A percentile compares a stretch with the other conserved stretches of the same genome.
Conservation (phyloP, 1,140 invertebrate species). For the Metaphire vulgaris region DNA sequence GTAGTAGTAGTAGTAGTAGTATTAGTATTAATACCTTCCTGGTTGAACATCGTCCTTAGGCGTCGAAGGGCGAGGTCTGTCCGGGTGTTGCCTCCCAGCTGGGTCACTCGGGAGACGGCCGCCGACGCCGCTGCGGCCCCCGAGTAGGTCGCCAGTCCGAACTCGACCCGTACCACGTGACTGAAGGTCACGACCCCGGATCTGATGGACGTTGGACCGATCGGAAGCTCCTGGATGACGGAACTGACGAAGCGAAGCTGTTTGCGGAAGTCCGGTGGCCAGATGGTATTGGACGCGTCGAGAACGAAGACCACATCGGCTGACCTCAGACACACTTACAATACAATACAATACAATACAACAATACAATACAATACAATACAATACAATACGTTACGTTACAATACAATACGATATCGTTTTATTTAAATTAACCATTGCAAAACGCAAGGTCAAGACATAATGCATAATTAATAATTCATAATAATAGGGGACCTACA, state of each 20-base stretch:
- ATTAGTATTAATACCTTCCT: no score
- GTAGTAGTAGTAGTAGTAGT: no score
- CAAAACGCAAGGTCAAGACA: no score
- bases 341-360: background rate
- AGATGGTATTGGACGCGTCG: conserved; percentile 43
- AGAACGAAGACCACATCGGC: conserved; percentile 43
- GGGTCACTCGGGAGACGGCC: background rate
- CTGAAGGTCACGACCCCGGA: conserved; percentile 6
- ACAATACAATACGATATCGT: no score
- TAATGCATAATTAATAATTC: no score
- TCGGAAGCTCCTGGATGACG: conserved; percentile 32
- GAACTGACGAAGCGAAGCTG: conserved; percentile 38
- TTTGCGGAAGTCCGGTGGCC: conserved; percentile 36
- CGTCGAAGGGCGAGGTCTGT: background rate
- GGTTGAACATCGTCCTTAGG: background rate
- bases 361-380: background rate
- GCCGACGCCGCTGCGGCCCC: background rate
- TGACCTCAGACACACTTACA: conserved; percentile 35
- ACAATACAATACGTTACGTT: no score
- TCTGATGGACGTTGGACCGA: background rate
- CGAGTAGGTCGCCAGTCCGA: background rate
- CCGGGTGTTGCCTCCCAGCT: conserved; percentile 3
- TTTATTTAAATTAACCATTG: no score
- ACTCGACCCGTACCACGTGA: background rate
- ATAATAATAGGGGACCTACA: no score